phyloP scores from a whole-genome alignment of 2,797 vertebrate genomes.

The Octomys mimax region DNA sequence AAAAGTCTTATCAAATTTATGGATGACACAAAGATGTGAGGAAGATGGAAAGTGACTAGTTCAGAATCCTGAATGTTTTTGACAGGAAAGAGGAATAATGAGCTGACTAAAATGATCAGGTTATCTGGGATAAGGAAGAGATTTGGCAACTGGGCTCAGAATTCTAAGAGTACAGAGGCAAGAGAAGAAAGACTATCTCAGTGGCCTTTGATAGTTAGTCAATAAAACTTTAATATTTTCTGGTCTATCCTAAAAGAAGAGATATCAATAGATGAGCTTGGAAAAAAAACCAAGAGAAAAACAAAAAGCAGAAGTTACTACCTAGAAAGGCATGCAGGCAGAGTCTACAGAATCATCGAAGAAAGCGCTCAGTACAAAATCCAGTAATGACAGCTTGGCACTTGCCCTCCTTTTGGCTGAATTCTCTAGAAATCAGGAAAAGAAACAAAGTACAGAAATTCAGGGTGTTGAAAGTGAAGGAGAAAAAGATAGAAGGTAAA shows the following conservation, averaged over 20 bases:
- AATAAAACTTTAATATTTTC: conserved; percentile 50
- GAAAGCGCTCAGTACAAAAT: background rate
- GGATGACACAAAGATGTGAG: conserved; percentile 38
- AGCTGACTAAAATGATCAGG: conserved; percentile 64
- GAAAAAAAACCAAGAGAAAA: conserved; percentile 24
- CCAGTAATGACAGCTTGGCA: background rate
- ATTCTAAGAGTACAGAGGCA: background rate
- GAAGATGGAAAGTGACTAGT: conserved; percentile 56
- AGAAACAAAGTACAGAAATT: conserved; percentile 4
- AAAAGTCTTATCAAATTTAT: conserved; percentile 48
- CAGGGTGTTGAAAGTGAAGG: background rate
- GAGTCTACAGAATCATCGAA: background rate
- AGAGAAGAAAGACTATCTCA: conserved; percentile 51
- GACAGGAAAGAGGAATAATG: conserved; percentile 68
- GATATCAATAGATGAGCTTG: background rate
- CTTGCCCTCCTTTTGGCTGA: background rate
- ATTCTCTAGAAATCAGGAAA: conserved; percentile 52
- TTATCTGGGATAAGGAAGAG: conserved; percentile 65
- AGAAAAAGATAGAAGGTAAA: background rate
- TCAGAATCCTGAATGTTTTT: conserved; percentile 70
- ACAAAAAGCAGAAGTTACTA: background rate
- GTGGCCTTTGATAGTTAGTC: conserved; percentile 12
- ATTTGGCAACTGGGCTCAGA: conserved; percentile 8
- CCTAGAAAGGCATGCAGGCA: background rate
- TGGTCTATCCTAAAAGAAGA: conserved; percentile 30